Evolutionary conservation across 2,888 invertebrate species (phyloP), one percentile per base, ranked within the genome.

Genomic region (Drosophila mettleri): DNA sequence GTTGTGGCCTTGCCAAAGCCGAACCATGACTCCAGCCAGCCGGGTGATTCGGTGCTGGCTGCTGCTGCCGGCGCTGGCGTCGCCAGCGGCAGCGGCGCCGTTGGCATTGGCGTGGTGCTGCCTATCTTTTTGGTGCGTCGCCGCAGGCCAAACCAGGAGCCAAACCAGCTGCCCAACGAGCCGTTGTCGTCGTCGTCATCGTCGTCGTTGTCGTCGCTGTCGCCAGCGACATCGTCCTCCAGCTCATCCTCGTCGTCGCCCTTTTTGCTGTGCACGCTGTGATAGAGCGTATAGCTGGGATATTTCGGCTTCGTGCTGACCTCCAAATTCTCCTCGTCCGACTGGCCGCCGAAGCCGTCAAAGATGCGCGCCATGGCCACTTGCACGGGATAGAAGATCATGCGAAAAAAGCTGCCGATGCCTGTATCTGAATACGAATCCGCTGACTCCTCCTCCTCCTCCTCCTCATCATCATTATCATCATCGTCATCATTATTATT

Each of bases 1-100:
- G 80, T 83, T 7, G 82, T 78, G 14, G 79, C 59, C 20, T 74
- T 84, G 41, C 90, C 90, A 61, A 82, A 85, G 7, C 85, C 86
- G 63, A 92, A 90, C 90, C 89, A 91, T 0, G 90, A 89, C n/a
- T 89, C 89, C 51, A 91, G 77, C 92, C 92, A 92, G 31, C 90
- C 80, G 3, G 81, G 55, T 22, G 84, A 68, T 22, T 83, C 85
- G n/a, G 82, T 83, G n/a, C n/a, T n/a, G n/a, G n/a, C n/a, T n/a
- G 82, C 70, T 3, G 55, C 27, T 24, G 43, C 24, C 2, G 71
- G 62, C 9, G 74, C 55, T 31, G 76, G 62, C 2, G 73, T 49
- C 3, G 74, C 66, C 22, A 61, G 10, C 2, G 65, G n/a, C 9
- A 46, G 10, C 7, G 27, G 59, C 10, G 27, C 45, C 49, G 27